Conservation (phyloP, 1,140 invertebrate species). For the Bombus waltoni region DNA sequence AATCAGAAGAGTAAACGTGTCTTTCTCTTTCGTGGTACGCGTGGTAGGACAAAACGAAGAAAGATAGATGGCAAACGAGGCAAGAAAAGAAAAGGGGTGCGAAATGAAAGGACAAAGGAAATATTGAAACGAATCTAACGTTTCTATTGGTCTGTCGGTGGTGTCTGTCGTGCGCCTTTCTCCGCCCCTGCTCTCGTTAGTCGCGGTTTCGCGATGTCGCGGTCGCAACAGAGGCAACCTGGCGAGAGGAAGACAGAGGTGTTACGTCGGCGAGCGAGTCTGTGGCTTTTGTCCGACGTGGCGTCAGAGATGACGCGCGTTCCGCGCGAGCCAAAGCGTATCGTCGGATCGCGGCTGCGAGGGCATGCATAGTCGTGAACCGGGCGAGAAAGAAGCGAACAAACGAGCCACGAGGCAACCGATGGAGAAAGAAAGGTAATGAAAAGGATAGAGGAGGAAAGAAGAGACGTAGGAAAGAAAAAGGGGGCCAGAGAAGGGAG, state of each 20-base stretch:
- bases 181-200: slow-evolving; percentile 38
- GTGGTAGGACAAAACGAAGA: background rate
- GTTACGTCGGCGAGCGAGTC: slow-evolving; percentile 33
- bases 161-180: background rate
- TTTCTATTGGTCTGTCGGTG: slow-evolving; percentile 68
- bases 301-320: slow-evolving; percentile 28
- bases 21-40: background rate
- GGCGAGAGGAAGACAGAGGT: slow-evolving; percentile 14
- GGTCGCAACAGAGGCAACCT: background rate
- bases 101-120: slow-evolving; percentile 36
- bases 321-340: slow-evolving; percentile 21
- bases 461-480: background rate
- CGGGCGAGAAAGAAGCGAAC: slow-evolving; percentile 1
- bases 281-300: background rate
- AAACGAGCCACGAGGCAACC: background rate
- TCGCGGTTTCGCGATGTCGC: slow-evolving; percentile 36
- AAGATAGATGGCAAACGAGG: background rate
- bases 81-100: background rate
- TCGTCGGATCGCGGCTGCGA: slow-evolving; percentile 9
- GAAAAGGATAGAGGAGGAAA: background rate
- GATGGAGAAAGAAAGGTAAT: background rate
- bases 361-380: slow-evolving; percentile 3
- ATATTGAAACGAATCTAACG: slow-evolving; percentile 71
- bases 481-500: background rate
- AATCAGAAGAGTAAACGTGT: background rate